Evolutionary conservation across 2,113 vertebrate species (phyloP).

Genomic region (Cochlearius cochlearius): DNA sequence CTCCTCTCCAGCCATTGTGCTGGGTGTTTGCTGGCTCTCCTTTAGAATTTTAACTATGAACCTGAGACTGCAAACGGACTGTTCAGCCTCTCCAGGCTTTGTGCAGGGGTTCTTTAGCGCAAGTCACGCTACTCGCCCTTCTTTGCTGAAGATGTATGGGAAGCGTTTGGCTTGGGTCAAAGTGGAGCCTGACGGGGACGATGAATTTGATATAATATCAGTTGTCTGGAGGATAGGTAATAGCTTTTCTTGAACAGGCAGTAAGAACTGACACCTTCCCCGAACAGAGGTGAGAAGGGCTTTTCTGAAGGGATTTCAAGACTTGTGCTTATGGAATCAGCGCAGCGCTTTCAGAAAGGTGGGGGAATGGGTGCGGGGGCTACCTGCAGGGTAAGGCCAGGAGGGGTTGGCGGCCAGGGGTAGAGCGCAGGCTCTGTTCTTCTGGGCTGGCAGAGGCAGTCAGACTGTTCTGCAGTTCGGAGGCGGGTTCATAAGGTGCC

Average conservation of each 20-base stretch:
- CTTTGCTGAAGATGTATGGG: not conserved
- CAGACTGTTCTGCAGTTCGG: not conserved
- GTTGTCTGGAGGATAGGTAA: not conserved
- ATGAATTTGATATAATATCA: not conserved
- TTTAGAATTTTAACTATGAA: not conserved
- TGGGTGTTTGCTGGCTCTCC: not conserved
- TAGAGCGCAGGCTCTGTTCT: not conserved
- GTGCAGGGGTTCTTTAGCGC: not conserved
- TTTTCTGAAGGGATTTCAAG: not conserved
- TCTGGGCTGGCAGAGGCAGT: not conserved
- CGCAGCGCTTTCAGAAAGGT: not conserved
- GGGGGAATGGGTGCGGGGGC: not conserved
- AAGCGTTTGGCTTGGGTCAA: not conserved
- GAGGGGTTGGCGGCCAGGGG: not conserved
- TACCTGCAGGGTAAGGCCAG: not conserved
- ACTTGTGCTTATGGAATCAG: not conserved
- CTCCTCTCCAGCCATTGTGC: no score
- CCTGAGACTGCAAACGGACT: not conserved
- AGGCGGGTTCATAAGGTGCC: not conserved
- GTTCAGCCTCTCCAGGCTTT: not conserved
- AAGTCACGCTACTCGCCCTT: rapidly evolving
- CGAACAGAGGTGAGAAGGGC: not conserved
- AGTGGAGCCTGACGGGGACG: not conserved
- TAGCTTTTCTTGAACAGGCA: not conserved
- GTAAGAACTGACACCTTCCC: not conserved